Evolutionary conservation across 1,140 invertebrate genomes (phyloP).

Genomic region (Adoxophyes honmai): DNA sequence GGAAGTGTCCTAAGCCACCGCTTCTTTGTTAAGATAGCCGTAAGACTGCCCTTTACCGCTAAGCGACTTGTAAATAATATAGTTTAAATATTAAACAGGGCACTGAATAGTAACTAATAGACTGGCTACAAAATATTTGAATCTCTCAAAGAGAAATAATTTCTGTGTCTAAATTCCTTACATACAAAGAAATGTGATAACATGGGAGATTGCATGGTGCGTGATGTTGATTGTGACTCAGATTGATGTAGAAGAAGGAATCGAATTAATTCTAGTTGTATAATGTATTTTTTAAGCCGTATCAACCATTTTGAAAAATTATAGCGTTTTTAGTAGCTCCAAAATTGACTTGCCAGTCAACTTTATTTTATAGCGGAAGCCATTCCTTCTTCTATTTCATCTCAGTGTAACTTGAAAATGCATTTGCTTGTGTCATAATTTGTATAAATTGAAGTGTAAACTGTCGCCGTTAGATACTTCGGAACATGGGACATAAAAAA

Average conservation of each 20-base stretch:
- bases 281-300: not conserved
- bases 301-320: not conserved
- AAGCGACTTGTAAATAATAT: constrained; percentile 57
- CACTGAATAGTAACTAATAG: constrained; percentile 57
- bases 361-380: not conserved
- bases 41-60: constrained; percentile 43
- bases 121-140: constrained; percentile 57
- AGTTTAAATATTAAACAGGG: constrained; percentile 35
- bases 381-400: not conserved
- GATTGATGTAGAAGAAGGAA: not conserved
- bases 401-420: constrained; percentile 11
- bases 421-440: constrained; percentile 19
- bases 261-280: no score
- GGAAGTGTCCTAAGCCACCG: not conserved
- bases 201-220: constrained; percentile 10
- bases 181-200: constrained; percentile 15
- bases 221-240: constrained; percentile 8
- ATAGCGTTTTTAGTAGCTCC: not conserved
- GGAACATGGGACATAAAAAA: no score
- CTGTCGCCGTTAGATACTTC: not conserved
- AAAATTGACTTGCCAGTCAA: not conserved
- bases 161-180: constrained; percentile 12
- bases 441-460: not conserved
- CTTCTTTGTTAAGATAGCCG: constrained; percentile 16
- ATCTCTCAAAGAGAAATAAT: constrained; percentile 60